These are phyloP conservation scores for Pseudeuparius sepicola DNA, from an alignment of 2,888 invertebrate genomes.

Conservation along the genomic window DNA sequence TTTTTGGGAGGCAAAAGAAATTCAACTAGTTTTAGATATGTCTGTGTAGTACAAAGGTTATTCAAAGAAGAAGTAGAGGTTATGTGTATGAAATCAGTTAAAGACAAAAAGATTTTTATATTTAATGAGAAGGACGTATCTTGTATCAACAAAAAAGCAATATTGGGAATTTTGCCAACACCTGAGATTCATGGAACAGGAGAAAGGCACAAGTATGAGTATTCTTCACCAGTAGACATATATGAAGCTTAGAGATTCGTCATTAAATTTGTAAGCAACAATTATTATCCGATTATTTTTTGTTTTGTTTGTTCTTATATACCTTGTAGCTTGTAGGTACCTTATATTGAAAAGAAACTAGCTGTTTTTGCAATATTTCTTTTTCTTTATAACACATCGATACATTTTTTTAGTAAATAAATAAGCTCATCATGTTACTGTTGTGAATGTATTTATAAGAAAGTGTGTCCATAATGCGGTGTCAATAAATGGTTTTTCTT, in stretches of 20 bases:
- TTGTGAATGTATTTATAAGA: too few species aligned
- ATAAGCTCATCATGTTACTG: too few species aligned
- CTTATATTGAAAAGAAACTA: too few species aligned
- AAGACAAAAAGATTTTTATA: slow-evolving; percentile 1
- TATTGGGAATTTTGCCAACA: not conserved
- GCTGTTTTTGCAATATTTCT: too few species aligned
- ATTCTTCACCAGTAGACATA: not conserved
- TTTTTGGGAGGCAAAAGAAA: slow-evolving; percentile 12
- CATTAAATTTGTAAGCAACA: not conserved
- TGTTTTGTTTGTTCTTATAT: not conserved
- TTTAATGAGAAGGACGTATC: slow-evolving; percentile 1
- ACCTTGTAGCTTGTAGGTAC: too few species aligned
- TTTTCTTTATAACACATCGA: too few species aligned
- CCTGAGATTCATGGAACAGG: not conserved
- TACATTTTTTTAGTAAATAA: too few species aligned
- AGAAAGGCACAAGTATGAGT: slow-evolving; percentile 1
- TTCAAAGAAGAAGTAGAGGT: slow-evolving; percentile 7
- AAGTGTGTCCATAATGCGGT: slow-evolving; percentile 1
- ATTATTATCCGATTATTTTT: not conserved
- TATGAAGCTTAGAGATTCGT: slow-evolving; percentile 1
- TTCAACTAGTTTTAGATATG: slow-evolving; percentile 9
- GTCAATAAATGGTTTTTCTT: slow-evolving; percentile 2
- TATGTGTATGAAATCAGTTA: slow-evolving; percentile 2
- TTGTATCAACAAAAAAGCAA: not conserved
- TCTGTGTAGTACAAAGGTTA: slow-evolving; percentile 12